A percentile compares a stretch with the other conserved stretches of the same genome.
phyloP scores from a whole-genome alignment of 2,797 vertebrate genomes.

The Malacoctenus gilli region DNA sequence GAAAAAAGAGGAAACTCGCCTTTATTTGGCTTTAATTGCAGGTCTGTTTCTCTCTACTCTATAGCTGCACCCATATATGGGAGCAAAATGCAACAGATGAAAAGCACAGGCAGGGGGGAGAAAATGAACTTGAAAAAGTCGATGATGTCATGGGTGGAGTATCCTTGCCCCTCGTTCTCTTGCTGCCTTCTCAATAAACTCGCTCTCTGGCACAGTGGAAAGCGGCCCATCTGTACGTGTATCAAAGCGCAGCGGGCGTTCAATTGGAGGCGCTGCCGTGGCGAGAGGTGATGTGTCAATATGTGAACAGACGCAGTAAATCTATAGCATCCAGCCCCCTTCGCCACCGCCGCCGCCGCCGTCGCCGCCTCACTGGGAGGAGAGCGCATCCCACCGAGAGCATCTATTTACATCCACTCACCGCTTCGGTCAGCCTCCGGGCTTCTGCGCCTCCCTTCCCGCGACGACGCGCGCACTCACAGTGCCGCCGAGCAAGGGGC shows the following conservation, averaged over 20 bases:
- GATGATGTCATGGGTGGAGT: slow-evolving; percentile 81
- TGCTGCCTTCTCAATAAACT: slow-evolving; percentile 49
- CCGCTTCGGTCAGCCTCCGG: slow-evolving; percentile 59
- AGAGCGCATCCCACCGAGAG: slow-evolving; percentile 65
- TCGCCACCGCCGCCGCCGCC: slow-evolving; percentile 3
- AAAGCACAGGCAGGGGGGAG: slow-evolving; percentile 36
- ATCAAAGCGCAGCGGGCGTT: neutral
- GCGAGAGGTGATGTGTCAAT: slow-evolving; percentile 38
- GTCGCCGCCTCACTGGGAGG: slow-evolving; percentile 65
- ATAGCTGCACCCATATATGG: slow-evolving; percentile 12
- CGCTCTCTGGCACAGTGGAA: slow-evolving; percentile 6
- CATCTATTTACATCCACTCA: slow-evolving; percentile 75
- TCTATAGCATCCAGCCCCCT: slow-evolving; percentile 40
- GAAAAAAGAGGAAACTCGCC: slow-evolving; percentile 1
- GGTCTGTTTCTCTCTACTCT: slow-evolving; percentile 16
- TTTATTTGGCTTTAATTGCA: slow-evolving; percentile 7
- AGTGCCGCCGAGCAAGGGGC: slow-evolving; percentile 42
- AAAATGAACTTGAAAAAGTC: slow-evolving; percentile 74
- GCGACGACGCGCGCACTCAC: slow-evolving; percentile 33
- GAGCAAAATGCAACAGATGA: slow-evolving; percentile 74
- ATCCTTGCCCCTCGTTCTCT: slow-evolving; percentile 35
- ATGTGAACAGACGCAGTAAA: slow-evolving; percentile 57
- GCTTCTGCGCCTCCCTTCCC: slow-evolving; percentile 51
- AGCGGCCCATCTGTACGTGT: slow-evolving; percentile 22
- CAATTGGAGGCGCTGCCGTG: slow-evolving; percentile 20